Evolutionary conservation across 2,113 vertebrate genomes (phyloP).

Genomic region (Sturnira hondurensis): DNA sequence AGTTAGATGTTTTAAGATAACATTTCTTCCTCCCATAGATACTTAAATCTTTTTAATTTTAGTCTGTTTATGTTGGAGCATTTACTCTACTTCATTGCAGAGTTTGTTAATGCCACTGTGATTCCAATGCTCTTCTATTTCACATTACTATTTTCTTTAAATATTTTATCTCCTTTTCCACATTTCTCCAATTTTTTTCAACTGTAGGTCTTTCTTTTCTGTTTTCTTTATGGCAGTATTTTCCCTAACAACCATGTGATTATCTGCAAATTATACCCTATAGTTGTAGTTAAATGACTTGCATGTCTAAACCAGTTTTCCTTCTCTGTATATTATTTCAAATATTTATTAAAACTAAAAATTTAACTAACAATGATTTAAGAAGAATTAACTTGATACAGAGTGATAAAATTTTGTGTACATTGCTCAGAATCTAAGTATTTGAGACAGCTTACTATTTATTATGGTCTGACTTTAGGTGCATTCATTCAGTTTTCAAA

Average conservation of each 20-base stretch:
- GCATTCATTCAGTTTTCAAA: neutral
- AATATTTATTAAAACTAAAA: neutral
- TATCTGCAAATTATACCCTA: neutral
- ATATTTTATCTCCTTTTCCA: neutral
- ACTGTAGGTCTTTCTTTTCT: neutral
- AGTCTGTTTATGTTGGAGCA: neutral
- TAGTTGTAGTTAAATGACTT: neutral
- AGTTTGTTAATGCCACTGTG: neutral
- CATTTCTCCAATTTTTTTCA: neutral
- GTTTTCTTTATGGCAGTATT: neutral
- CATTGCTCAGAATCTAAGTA: neutral
- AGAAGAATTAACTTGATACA: neutral
- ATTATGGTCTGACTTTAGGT: neutral
- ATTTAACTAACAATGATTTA: neutral
- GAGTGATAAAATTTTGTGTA: neutral
- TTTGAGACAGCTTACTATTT: neutral
- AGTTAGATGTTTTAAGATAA: neutral
- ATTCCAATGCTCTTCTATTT: neutral
- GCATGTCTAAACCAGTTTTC: neutral
- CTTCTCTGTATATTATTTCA: neutral
- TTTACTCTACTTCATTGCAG: neutral
- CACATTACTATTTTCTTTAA: conserved; percentile 1
- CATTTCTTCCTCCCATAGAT: neutral
- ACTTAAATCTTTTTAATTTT: neutral
- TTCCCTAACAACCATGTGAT: neutral